Evolutionary conservation across 2,888 invertebrate genomes (phyloP).

Genomic region (Stenchaetothrips biformis): DNA sequence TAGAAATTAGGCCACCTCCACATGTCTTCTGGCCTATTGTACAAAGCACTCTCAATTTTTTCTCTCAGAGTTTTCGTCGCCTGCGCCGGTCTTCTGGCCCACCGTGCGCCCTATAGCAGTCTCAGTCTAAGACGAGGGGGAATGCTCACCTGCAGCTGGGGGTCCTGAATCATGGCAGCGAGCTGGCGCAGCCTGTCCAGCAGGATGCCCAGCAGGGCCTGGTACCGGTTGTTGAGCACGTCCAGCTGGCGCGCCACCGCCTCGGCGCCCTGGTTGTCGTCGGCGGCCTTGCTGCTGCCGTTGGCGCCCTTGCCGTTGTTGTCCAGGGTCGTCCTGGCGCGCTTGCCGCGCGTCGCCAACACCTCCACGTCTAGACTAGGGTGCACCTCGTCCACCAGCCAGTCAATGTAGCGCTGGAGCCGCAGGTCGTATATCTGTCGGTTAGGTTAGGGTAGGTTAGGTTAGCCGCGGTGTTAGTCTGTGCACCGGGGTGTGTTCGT

Average conservation of each 20-base stretch:
- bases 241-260: conserved; percentile 72
- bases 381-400: conserved; percentile 75
- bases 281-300: conserved; percentile 35
- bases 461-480: conserved; percentile 39
- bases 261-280: conserved; percentile 55
- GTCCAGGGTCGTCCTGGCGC: conserved; percentile 43
- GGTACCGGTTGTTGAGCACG: conserved; percentile 72
- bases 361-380: conserved; percentile 63
- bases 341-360: conserved; percentile 39
- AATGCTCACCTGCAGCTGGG: conserved; percentile 65
- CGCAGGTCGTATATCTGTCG: conserved; percentile 79
- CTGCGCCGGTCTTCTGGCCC: no score
- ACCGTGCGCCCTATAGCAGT: no score
- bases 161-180: conserved; percentile 64
- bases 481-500: conserved; percentile 30
- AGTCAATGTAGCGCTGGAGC: conserved; percentile 77
- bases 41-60: no score
- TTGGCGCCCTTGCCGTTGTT: conserved; percentile 36
- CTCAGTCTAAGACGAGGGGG: no score
- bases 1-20: no score
- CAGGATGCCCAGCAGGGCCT: conserved; percentile 62
- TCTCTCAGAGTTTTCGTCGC: no score
- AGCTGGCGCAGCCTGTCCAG: conserved; percentile 66
- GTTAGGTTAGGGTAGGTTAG: conserved; percentile 46
- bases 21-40: no score